Conservation (phyloP, 2,113 vertebrate genomes). For the Mesitornis unicolor region DNA sequence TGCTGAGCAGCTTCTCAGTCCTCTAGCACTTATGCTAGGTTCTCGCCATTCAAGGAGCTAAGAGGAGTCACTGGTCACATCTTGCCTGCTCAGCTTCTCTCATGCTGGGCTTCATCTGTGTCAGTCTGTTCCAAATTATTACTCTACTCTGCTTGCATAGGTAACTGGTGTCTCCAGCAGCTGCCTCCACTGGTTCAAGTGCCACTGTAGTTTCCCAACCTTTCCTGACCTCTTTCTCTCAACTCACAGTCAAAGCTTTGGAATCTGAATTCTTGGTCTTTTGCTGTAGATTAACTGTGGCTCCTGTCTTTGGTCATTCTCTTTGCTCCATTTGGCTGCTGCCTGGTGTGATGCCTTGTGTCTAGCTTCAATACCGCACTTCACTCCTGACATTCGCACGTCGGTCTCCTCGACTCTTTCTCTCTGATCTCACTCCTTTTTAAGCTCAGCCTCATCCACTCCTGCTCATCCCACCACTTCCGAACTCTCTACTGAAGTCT, state of each 20-base stretch:
- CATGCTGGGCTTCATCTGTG: not conserved
- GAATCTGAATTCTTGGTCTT: not conserved
- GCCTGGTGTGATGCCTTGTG: not conserved
- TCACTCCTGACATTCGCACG: not conserved
- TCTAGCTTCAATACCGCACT: not conserved
- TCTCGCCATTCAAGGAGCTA: not conserved
- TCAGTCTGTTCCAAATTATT: not conserved
- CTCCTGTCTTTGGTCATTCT: not conserved
- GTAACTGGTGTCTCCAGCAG: not conserved
- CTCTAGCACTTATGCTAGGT: not conserved
- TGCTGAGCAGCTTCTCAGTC: not conserved
- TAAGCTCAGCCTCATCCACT: not conserved
- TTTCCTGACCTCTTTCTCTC: not conserved
- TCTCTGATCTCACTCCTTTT: conserved; percentile 7
- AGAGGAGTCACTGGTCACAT: not conserved
- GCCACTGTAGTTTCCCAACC: not conserved
- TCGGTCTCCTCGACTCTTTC: not conserved
- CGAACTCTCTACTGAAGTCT: not conserved
- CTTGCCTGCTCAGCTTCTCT: not conserved
- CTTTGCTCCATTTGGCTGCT: not conserved
- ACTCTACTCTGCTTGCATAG: not conserved
- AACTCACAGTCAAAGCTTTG: not conserved
- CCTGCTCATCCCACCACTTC: not conserved
- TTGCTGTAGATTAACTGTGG: not conserved
- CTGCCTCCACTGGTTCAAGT: not conserved